These are phyloP conservation scores for Helostoma temminkii DNA, from an alignment of 2,797 vertebrate genomes.

Conservation along the genomic window DNA sequence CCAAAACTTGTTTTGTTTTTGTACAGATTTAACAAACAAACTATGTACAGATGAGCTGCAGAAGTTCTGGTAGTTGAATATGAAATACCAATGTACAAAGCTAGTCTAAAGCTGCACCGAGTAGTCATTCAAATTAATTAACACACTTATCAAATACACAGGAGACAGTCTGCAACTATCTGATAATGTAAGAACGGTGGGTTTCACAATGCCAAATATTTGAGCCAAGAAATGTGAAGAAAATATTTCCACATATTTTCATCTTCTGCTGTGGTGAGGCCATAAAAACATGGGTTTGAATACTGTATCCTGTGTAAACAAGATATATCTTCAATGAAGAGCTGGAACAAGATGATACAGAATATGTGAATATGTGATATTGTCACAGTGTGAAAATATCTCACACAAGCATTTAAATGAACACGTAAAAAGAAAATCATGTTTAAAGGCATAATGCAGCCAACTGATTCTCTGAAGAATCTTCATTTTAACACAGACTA, in stretches of 20 bases:
- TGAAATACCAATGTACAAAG: too few species aligned
- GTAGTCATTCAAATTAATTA: too few species aligned
- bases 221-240: not conserved
- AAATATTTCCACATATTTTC: too few species aligned
- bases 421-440: conserved; percentile 12
- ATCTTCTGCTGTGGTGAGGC: too few species aligned
- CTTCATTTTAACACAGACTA: conserved; percentile 13
- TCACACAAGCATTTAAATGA: conserved; percentile 5
- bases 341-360: not conserved
- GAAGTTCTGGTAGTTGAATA: too few species aligned
- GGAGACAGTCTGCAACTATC: too few species aligned
- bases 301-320: not conserved
- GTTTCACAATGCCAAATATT: not conserved
- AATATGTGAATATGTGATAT: not conserved
- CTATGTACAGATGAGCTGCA: too few species aligned
- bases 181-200: too few species aligned
- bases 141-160: too few species aligned
- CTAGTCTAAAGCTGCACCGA: too few species aligned
- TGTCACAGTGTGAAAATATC: not conserved
- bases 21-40: too few species aligned
- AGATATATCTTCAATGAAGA: not conserved
- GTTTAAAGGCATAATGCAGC: too few species aligned
- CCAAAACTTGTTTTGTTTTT: not conserved
- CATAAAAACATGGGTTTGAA: not conserved
- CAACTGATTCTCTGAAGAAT: not conserved